Evolutionary conservation across 2,797 vertebrate species (phyloP).

Genomic region (Eidolon dupreanum): DNA sequence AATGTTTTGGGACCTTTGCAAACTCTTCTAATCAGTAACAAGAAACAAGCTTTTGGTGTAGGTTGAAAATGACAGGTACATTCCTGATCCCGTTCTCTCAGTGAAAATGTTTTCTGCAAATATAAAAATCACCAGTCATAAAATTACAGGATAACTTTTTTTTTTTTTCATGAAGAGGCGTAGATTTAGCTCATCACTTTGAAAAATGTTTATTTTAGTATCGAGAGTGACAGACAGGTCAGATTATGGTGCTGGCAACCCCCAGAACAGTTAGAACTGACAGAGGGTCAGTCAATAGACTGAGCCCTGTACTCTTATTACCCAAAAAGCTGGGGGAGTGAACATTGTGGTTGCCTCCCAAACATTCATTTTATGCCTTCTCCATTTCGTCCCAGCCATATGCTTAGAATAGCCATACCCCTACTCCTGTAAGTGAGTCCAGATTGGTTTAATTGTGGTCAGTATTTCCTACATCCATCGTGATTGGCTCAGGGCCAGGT

Average conservation of each 20-base stretch:
- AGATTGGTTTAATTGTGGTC: background rate
- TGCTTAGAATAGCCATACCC: background rate
- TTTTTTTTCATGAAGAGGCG: background rate
- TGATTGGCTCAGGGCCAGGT: background rate
- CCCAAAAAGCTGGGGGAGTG: background rate
- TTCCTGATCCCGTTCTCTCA: background rate
- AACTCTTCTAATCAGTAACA: background rate
- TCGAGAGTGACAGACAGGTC: background rate
- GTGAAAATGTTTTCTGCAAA: background rate
- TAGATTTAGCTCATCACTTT: background rate
- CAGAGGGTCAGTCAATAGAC: background rate
- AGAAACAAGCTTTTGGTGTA: background rate
- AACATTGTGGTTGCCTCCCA: background rate
- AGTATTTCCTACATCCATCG: background rate
- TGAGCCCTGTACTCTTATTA: background rate
- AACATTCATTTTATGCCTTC: background rate
- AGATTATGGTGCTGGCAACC: background rate
- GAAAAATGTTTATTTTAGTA: background rate
- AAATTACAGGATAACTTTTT: background rate
- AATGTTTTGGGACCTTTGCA: background rate
- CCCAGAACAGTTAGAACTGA: background rate
- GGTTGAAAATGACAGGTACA: background rate
- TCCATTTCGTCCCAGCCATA: background rate
- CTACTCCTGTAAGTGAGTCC: background rate
- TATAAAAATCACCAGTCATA: background rate